Base-by-base conservation (phyloP, 1,140 invertebrate species). In the Cydia strobilella region DNA sequence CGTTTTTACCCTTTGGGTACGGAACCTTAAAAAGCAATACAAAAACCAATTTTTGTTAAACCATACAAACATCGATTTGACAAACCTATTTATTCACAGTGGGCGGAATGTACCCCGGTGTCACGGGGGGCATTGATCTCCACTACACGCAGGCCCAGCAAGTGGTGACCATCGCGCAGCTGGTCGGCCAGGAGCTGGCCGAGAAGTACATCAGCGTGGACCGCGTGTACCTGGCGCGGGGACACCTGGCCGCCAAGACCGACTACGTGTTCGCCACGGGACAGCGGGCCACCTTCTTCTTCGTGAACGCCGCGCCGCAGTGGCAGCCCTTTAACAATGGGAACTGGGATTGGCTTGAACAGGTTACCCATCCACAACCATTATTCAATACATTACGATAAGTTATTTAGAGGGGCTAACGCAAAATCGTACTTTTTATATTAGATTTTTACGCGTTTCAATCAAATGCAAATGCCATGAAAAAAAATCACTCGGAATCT, bases 311-410 rank as follows among this genome's bases (percentile, higher is more conserved):
- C 3, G 94, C 94, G 6, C 95, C 95, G 2, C 95, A 95, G 74
- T 96, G 95, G 95, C 95, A 96, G 76, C 93, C 90, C 4, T 94
- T 96, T 75, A 95, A 95, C 77, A 94, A 92, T 72, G 94, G 94
- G 42, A 96, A 96, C 86, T 96, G 95, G 95, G 92, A 93, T 15
- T 66, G 63, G 63, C 10, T 66, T 66, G 63, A 66, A 66, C 63
- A 66, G 63, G 63, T 66, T 12, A 45, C 1, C 1, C 10, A 1
- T 45, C 15, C 12, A 48, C 13, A 7, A 13, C 45, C 45, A 15
- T 48, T 48, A 15, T 48, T 13, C 9, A 48, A 39, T 39, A 39
- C 35, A 39, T 39, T 39, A 39, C 35, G 35, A 9, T 39, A 39
- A 6, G n/a, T n/a, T n/a, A n/a, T n/a, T n/a, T n/a, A n/a, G n/a